Base-by-base conservation (phyloP, 2,113 vertebrate genomes). In the Aythya baeri region DNA sequence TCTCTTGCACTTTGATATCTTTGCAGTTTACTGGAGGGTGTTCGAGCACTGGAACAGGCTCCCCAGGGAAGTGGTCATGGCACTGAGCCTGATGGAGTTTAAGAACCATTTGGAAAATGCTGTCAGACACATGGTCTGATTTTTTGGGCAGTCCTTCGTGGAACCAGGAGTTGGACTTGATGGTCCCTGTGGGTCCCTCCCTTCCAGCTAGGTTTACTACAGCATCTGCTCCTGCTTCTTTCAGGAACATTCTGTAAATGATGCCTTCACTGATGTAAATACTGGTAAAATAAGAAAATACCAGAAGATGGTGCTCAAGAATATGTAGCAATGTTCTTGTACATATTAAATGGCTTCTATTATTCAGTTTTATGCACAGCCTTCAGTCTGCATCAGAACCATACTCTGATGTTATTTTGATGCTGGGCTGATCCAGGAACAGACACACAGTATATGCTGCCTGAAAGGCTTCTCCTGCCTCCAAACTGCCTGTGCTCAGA, bases 231-330 rank as follows among this genome's bases (percentile, higher is more conserved):
- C 13, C n/a, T 62, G 12, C 29, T 78, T 83, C 57, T n/a, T 83
- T 90, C 57, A 90, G 52, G 83, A 81, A 34, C 34, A 25, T 89
- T 83, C 63, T 71, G 63, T 77, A 61, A 49, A 68, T 27, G 6
- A 63, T 18, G 20, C 7, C 65, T 84, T 46, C 65, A 90, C 46
- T 89, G 83, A 80, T 61, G 88, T 59, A 94, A 93, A 88, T 83
- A 34, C 14, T 44, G 32, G 25, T 80, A 80, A 83, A 83, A 83
- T 63, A 72, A 94, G 55, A 80, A 89, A 88, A 83, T 89, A 46
- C 72, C 89, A 86, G 85, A 82, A 97, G 87, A 89, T 91, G 93
- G 85, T 91, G 85, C 87, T 80, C 85, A 94, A 88, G 87, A 95
- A 93, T 90, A 85, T 52, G 22, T 43, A 91, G 78, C 55, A 89